A percentile compares a stretch with the other conserved stretches of the same genome.
These are phyloP conservation scores for Actinia equina DNA, from an alignment of 64 coral and sea anemone genomes.

Conservation along the genomic window DNA sequence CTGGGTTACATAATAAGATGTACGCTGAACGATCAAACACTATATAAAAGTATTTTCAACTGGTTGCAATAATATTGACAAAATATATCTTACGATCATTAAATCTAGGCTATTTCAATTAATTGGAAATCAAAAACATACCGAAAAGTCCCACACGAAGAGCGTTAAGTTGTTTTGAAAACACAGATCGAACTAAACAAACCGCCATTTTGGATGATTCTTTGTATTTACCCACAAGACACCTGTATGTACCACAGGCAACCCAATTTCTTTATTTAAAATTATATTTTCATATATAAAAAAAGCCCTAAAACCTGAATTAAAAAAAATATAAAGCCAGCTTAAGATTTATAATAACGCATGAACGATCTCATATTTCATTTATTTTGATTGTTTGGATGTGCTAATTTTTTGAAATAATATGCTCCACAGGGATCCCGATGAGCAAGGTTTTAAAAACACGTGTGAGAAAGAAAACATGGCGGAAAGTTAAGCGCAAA, in stretches of 20 bases:
- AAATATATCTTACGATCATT: slow-evolving; percentile 11
- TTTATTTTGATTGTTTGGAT: too few relatives aligned
- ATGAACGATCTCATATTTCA: too few relatives aligned
- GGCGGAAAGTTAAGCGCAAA: neutral
- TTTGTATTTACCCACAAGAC: too few relatives aligned
- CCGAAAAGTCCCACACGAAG: slow-evolving; percentile 42
- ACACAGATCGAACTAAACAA: slow-evolving; percentile 2
- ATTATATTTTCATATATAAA: neutral
- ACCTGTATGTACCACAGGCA: slow-evolving; percentile 19
- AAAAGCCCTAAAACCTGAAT: neutral
- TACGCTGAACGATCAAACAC: too few relatives aligned
- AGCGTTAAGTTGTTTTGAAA: slow-evolving; percentile 32
- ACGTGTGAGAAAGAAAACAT: neutral
- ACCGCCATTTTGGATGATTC: slow-evolving; percentile 38
- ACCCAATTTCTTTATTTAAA: neutral
- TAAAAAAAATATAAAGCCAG: neutral
- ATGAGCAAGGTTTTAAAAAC: neutral
- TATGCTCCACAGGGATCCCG: neutral
- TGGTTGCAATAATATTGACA: too few relatives aligned
- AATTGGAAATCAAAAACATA: slow-evolving; percentile 3
- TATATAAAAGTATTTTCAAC: too few relatives aligned
- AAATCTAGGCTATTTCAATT: neutral
- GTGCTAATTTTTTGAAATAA: too few relatives aligned
- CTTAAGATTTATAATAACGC: too few relatives aligned
- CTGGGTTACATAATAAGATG: neutral